A percentile compares a stretch with the other conserved stretches of the same genome.
phyloP scores from a whole-genome alignment of 2,113 vertebrate genomes.

The Chroicocephalus ridibundus region DNA sequence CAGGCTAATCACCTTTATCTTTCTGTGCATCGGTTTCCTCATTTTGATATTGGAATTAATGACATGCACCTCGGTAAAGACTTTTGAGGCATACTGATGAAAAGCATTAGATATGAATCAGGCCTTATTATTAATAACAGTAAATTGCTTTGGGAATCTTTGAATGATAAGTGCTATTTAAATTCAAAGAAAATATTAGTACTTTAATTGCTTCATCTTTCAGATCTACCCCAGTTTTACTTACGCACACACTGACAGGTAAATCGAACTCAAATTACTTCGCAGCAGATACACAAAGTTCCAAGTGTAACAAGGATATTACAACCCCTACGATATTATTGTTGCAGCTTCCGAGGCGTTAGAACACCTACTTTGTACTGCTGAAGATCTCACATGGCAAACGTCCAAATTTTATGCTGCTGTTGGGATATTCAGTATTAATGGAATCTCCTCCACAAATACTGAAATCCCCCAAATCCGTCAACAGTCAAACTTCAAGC shows the following conservation, averaged over 20 bases:
- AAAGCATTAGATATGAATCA: conserved; percentile 47
- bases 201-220: conserved; percentile 63
- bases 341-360: background rate
- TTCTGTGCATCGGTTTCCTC: conserved; percentile 6
- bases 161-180: conserved; percentile 41
- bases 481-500: conserved; percentile 15
- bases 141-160: conserved; percentile 62
- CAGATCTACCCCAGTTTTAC: conserved; percentile 23
- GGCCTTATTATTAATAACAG: conserved; percentile 54
- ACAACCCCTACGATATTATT: background rate
- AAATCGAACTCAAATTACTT: conserved; percentile 1
- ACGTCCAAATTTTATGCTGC: background rate
- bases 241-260: conserved; percentile 6
- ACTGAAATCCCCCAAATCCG: conserved; percentile 12
- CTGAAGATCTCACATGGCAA: background rate
- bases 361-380: background rate
- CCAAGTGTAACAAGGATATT: background rate
- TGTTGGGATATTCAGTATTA: background rate
- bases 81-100: conserved; percentile 45
- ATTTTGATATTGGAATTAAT: conserved; percentile 44
- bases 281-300: background rate
- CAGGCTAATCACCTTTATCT: conserved; percentile 31
- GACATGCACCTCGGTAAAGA: conserved; percentile 5
- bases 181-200: conserved; percentile 65
- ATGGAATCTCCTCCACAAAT: background rate